Evolutionary conservation across 2,888 invertebrate genomes (phyloP).

Genomic region (Drosophila neonasuta): DNA sequence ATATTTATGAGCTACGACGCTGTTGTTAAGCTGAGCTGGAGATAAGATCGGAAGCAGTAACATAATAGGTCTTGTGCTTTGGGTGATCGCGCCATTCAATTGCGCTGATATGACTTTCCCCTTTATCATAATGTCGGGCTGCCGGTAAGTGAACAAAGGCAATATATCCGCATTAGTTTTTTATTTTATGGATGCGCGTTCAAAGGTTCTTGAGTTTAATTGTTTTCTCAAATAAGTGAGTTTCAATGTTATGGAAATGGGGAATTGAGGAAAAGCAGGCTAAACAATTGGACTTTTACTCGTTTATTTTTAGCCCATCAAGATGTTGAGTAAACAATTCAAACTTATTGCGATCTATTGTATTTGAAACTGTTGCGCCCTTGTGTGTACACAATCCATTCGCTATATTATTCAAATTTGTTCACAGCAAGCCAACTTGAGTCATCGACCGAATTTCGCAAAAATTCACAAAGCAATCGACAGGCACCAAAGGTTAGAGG

Average conservation of each 20-base stretch:
- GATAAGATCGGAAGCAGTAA: slow-evolving; percentile 40
- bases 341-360: slow-evolving; percentile 39
- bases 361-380: slow-evolving; percentile 32
- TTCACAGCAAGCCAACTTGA: slow-evolving; percentile 37
- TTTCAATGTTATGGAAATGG: slow-evolving; percentile 58
- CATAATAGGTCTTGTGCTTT: slow-evolving; percentile 9
- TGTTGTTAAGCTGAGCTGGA: slow-evolving; percentile 1
- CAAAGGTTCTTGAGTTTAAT: slow-evolving; percentile 36
- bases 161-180: slow-evolving; percentile 30
- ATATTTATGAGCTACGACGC: slow-evolving; percentile 24
- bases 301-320: slow-evolving; percentile 41
- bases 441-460: slow-evolving; percentile 41
- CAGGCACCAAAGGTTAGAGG: slow-evolving; percentile 17
- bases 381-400: slow-evolving; percentile 34
- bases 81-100: slow-evolving; percentile 34
- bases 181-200: slow-evolving; percentile 5
- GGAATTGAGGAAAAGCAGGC: slow-evolving; percentile 27
- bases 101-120: slow-evolving; percentile 31
- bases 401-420: slow-evolving; percentile 27
- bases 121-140: slow-evolving; percentile 12
- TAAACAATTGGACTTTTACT: slow-evolving; percentile 25
- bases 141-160: slow-evolving; percentile 37
- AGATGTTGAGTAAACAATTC: slow-evolving; percentile 43
- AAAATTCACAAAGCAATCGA: slow-evolving; percentile 4
- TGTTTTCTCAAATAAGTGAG: slow-evolving; percentile 17